A percentile compares a stretch with the other conserved stretches of the same genome.
Conservation (phyloP, 2,113 vertebrate species). For the Ciconia boyciana region DNA sequence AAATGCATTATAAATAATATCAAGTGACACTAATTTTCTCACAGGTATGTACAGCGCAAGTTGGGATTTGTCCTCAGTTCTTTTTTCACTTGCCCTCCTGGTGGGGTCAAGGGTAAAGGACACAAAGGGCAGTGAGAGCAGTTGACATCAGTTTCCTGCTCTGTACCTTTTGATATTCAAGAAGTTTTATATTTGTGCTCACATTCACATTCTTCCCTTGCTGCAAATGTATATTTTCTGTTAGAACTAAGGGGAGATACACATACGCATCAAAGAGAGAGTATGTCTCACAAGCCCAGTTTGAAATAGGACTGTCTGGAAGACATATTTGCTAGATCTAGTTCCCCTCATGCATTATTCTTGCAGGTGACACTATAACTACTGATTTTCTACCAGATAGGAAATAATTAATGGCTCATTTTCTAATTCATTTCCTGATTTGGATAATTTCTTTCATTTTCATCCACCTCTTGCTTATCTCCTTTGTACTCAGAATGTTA, state of each 20-base stretch:
- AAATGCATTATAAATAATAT: not conserved
- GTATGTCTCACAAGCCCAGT: not conserved
- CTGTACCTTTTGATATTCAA: not conserved
- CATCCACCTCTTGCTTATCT: not conserved
- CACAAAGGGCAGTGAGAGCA: not conserved
- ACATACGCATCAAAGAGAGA: rapidly evolving
- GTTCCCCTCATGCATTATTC: not conserved
- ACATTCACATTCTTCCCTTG: not conserved
- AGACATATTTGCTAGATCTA: not conserved
- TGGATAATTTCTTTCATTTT: slow-evolving; percentile 32
- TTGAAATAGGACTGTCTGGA: not conserved
- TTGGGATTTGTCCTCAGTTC: not conserved
- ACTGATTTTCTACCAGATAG: not conserved
- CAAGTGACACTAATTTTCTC: not conserved
- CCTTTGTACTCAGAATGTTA: not conserved
- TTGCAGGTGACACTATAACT: not conserved
- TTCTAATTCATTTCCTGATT: slow-evolving; percentile 26
- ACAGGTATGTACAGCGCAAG: rapidly evolving
- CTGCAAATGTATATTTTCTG: not conserved
- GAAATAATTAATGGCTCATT: slow-evolving; percentile 8
- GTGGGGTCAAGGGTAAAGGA: not conserved
- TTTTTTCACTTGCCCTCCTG: not conserved
- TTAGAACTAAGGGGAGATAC: not conserved
- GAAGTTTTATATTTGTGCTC: not conserved
- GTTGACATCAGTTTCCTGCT: not conserved